Base-by-base conservation (phyloP, 2,113 vertebrate species). In the Scatophagus argus region DNA sequence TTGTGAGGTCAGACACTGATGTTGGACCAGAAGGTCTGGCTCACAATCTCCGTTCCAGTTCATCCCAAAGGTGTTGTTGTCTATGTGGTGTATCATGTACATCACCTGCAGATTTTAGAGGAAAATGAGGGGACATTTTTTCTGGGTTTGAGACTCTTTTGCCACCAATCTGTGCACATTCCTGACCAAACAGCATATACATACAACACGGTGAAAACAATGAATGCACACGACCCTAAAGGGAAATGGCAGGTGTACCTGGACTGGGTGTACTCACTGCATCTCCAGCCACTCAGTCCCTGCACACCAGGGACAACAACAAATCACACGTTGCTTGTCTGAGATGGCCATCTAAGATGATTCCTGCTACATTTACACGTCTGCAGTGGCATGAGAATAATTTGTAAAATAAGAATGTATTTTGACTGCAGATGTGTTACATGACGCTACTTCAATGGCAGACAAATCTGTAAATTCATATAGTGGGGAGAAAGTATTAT, bases 231-330 rank as follows among this genome's bases (percentile, higher is more conserved):
- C 47, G 49, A 67, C 25, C 17, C 14, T 17, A 27, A 27, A 49
- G 23, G 56, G 46, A 55, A 60, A 54, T 49, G 74, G 32, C 29
- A 38, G 16, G 27, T 82, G 5, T 85, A 87, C 84, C 84, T 72
- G 72, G 34, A 87, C 38, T 47, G 64, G 68, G 75, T 55, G 32
- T 43, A 75, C 58, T 90, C 81, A 84, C 23, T 64, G 34, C 14
- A 67, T 65, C 55, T 79, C 54, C 83, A 54, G 43, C 47, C 71
- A 36, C 56, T 89, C 67, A 39, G 80, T 55, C 47, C 71, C 88
- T 90, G 60, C 70, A 88, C 86, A 81, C 41, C 86, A 68, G 74
- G 67, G 51, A 85, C 70, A 83, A 69, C 10, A 6, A 82, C 25
- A 79, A 23, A 64, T 55, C 62, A 81, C 60, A 77, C 31, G 32